phyloP scores from a whole-genome alignment of 2,888 invertebrate species.

The Ashinkailepas kermadecensis region DNA sequence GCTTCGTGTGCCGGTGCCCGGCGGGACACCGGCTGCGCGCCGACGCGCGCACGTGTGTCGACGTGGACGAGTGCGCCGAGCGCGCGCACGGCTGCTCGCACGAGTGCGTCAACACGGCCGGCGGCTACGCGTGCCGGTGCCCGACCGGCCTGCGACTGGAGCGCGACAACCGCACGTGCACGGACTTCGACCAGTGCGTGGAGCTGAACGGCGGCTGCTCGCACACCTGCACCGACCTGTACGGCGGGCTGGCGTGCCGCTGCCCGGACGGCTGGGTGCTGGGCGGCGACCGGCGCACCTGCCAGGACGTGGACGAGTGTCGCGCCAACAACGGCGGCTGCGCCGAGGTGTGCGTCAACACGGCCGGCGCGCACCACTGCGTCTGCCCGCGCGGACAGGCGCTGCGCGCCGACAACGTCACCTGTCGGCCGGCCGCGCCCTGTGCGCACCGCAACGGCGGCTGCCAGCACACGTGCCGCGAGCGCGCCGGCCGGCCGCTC shows the following conservation, averaged over 20 bases:
- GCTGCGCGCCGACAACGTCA: slow-evolving; percentile 33
- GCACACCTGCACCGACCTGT: slow-evolving; percentile 49
- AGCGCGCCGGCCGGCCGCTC: slow-evolving; percentile 15
- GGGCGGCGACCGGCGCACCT: slow-evolving; percentile 36
- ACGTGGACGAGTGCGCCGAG: slow-evolving; percentile 58
- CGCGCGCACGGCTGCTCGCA: slow-evolving; percentile 52
- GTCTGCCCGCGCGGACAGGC: slow-evolving; percentile 51
- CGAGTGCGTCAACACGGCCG: slow-evolving; percentile 48
- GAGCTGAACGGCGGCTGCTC: slow-evolving; percentile 50
- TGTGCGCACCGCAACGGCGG: slow-evolving; percentile 29
- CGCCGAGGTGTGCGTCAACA: slow-evolving; percentile 39
- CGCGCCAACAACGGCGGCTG: slow-evolving; percentile 37
- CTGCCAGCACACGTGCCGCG: slow-evolving; percentile 28
- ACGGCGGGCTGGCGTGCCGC: slow-evolving; percentile 34
- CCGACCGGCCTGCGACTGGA: slow-evolving; percentile 48
- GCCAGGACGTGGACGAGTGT: slow-evolving; percentile 42
- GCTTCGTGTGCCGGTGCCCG: slow-evolving; percentile 31
- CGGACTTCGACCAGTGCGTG: slow-evolving; percentile 42
- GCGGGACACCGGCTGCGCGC: slow-evolving; percentile 28
- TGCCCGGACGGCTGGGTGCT: slow-evolving; percentile 34
- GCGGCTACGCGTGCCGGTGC: slow-evolving; percentile 53
- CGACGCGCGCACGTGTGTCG: slow-evolving; percentile 40
- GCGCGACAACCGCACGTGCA: slow-evolving; percentile 32
- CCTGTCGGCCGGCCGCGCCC: slow-evolving; percentile 36
- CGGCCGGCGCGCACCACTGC: slow-evolving; percentile 38